phyloP scores from a whole-genome alignment of 2,113 vertebrate species.

The Gymnocephalus cernua region DNA sequence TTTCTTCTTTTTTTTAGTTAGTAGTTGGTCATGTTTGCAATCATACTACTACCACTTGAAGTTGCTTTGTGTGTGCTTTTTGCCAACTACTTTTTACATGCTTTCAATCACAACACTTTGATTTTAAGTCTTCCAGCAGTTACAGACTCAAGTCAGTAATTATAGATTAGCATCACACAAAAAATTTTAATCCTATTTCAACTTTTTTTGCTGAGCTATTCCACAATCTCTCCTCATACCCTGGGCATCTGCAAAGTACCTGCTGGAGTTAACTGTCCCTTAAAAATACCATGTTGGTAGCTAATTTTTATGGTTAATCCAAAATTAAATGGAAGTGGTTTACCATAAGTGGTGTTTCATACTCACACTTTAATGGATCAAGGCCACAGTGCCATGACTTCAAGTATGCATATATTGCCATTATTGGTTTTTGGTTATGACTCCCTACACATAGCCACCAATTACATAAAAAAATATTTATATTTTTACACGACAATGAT shows the following conservation, averaged over 20 bases:
- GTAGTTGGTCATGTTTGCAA: too few relatives aligned
- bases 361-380: not conserved
- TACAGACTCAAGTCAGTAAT: too few relatives aligned
- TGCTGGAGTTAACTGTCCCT: too few relatives aligned
- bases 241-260: too few relatives aligned
- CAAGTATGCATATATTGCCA: constrained; percentile 3
- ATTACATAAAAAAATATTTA: not conserved
- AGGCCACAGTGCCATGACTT: constrained; percentile 9
- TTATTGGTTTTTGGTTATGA: not conserved
- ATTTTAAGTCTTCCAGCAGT: too few relatives aligned
- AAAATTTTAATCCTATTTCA: not conserved
- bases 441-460: not conserved
- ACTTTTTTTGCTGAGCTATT: not conserved
- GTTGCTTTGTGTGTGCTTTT: too few relatives aligned
- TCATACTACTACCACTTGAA: too few relatives aligned
- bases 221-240: too few relatives aligned
- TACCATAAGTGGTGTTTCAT: not conserved
- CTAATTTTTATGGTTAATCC: not conserved
- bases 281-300: not conserved
- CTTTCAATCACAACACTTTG: too few relatives aligned
- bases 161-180: not conserved
- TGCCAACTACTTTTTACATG: too few relatives aligned
- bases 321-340: not conserved
- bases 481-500: not conserved
- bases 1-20: too few relatives aligned